Base-by-base conservation (phyloP, 2,888 invertebrate genomes). In the Spisula solida region DNA sequence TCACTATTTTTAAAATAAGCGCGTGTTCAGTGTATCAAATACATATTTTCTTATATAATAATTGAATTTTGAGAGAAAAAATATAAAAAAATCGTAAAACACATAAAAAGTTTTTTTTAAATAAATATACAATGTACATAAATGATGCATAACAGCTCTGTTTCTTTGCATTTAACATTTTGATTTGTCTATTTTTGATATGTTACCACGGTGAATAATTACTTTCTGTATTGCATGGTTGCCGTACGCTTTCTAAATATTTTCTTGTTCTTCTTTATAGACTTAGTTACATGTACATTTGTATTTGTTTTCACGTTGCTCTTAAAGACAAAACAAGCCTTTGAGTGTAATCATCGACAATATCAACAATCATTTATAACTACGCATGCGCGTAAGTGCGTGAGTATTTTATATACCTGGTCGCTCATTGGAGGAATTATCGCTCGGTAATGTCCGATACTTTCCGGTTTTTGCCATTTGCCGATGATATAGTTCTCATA, bases 361-460 rank as follows among this genome's bases (percentile, higher is more conserved):
- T 75, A 34, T 1, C 75, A 75, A 75, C 31, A 18, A 34, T 34
- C 75, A 31, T 75, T 75, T 75, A 18, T 75, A 75, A 75, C 75
- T 75, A 34, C 75, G 75, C 25, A 51, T 60, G 75, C 34, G 34
- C 75, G 18, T 31, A 31, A 14, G 18, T 31, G 5, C 12, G n/a
- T n/a, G 4, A 6, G 18, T 12, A 18, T 60, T n/a, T 29, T 70
- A 14, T 31, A 75, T 75, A 25, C 16, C 14, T 75, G 75, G 31
- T 34, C 29, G 75, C 4, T 12, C 60, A 66, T 25, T n/a, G 20
- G 56, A 20, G 18, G n/a, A 56, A 41, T 8, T 2, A 41, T 41
- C 41, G 41, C 8, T 41, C 41, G 41, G 8, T 41, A 41, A 41
- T n/a, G n/a, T 55, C 55, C 55, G 55, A 55, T 55, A 12, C 2